phyloP scores from a whole-genome alignment of 37 sponge, comb jelly and placozoan genomes.

The Diacarnus erythraeanus region DNA sequence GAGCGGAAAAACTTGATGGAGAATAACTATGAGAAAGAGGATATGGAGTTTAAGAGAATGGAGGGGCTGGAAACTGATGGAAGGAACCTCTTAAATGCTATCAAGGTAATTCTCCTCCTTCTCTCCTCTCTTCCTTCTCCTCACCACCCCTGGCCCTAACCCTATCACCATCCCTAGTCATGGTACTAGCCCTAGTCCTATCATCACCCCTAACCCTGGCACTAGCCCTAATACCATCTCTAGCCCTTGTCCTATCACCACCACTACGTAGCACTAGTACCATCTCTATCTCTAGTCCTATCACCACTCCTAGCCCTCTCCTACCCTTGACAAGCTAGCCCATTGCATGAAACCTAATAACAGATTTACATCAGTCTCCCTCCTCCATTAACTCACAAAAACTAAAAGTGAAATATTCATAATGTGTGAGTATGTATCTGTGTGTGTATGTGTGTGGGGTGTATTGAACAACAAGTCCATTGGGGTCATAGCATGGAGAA shows the following conservation, averaged over 20 bases:
- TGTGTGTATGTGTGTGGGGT: no score
- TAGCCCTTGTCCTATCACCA: neutral
- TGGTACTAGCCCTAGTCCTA: neutral
- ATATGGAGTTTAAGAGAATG: conserved; percentile 1
- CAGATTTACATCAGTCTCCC: no score
- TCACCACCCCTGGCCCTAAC: neutral
- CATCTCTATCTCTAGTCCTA: neutral
- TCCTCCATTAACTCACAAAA: no score
- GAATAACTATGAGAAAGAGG: conserved; percentile 3
- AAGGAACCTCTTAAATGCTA: conserved; percentile 6
- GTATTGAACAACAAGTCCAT: no score
- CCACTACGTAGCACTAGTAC: neutral
- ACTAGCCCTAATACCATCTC: neutral
- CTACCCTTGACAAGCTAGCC: no score
- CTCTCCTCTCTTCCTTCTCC: neutral
- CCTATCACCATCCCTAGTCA: neutral
- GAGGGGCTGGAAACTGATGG: conserved; percentile 20
- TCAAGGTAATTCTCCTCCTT: conserved; percentile 36
- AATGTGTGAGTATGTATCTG: no score
- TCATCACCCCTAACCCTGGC: neutral
- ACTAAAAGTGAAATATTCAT: no score
- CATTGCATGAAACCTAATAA: no score
- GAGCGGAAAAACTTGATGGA: neutral
- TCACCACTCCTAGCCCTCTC: conserved; percentile 1
- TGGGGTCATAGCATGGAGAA: no score